Evolutionary conservation across 2,113 vertebrate genomes (phyloP), one percentile per base, ranked within the genome.

Genomic region (Limnothrissa miodon): DNA sequence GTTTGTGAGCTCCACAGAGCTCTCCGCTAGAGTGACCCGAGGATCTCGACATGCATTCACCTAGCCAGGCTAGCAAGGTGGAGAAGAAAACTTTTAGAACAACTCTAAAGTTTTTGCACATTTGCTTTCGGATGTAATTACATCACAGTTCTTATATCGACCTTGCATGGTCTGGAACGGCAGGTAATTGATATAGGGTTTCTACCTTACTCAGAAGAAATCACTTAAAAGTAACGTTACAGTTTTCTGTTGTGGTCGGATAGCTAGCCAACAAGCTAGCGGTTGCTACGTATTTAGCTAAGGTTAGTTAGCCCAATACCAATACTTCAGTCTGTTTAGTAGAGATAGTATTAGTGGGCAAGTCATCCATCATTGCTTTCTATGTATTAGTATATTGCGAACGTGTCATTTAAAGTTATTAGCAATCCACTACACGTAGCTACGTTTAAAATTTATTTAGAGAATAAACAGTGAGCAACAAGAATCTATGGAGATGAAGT

Each of bases 1-100:
- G 95, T 91, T 88, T 91, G 92, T 94, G 33, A 81, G 83, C 78
- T 92, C 89, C 89, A 42, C 6, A 42, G 42, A 42, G 6, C 42
- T 42, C 42, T 6, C 42, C 2, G 42, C 42, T 90, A 91, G 66
- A 74, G 90, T 89, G 93, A 92, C 78, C 79, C 39, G 66, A 83
- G 82, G 84, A 83, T 45, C 36, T 74, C 83, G 86, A 85, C 81
- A 87, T 90, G 86, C 46, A 85, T 82, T 80, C 81, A 81, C 74
- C 82, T 78, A 79, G 80, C 83, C 66, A 74, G 66, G 66, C 66
- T 33, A 74, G 66, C 66, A 36, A 74, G 66, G 29, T 74, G 66
- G 42, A 82, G 53, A 84, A 80, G 85, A 80, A 85, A 84, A 85
- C 79, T 85, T 83, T 48, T 83, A 42, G 70, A 25, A 11, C 45